Conservation (phyloP, 2,797 vertebrate species). For the Acrossocheilus wenchowensis region DNA sequence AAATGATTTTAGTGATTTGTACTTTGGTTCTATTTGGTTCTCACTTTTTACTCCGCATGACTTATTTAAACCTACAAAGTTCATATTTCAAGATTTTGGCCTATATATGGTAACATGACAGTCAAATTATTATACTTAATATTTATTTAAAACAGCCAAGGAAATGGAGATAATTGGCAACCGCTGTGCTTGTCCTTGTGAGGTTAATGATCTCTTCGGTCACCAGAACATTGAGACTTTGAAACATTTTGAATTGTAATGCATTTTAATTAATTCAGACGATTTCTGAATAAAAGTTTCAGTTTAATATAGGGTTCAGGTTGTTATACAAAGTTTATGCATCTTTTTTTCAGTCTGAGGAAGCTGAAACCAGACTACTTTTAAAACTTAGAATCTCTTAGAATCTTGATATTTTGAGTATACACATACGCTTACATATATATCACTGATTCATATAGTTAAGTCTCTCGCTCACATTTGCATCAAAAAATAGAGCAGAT, state of each 20-base stretch:
- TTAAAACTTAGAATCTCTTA: not conserved
- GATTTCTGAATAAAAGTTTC: not conserved
- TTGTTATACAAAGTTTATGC: not conserved
- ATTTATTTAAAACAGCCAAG: constrained; percentile 1
- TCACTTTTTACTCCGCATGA: not conserved
- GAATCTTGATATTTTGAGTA: not conserved
- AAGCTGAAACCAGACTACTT: not conserved
- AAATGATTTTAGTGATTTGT: not conserved
- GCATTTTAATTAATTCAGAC: not conserved
- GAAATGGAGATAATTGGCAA: not conserved
- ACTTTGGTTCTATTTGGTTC: not conserved
- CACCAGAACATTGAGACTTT: not conserved
- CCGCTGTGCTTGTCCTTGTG: not conserved
- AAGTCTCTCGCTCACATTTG: not conserved
- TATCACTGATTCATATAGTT: not conserved
- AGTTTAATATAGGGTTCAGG: not conserved
- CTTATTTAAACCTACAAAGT: not conserved
- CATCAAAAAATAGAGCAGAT: not conserved
- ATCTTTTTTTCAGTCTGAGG: not conserved
- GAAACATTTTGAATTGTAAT: not conserved
- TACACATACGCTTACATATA: not conserved
- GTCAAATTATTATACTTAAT: not conserved
- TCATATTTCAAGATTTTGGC: not conserved
- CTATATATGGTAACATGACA: not conserved
- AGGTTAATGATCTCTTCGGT: not conserved